Evolutionary conservation across 2,113 vertebrate genomes (phyloP).

Genomic region (Corynorhinus townsendii): DNA sequence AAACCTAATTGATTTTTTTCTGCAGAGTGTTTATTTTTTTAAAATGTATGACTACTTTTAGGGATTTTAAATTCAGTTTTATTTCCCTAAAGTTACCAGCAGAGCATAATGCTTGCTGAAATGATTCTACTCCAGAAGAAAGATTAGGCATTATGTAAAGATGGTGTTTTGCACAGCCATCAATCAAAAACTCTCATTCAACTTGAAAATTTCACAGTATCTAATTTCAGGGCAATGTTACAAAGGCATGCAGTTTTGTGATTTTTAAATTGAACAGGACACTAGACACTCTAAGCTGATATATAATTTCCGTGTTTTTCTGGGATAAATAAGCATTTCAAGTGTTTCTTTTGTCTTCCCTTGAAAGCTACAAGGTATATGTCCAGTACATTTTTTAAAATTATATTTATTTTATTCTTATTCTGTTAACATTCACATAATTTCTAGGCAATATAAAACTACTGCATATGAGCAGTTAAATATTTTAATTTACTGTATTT

Average conservation of each 20-base stretch:
- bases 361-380: background rate
- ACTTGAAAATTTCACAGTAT: background rate
- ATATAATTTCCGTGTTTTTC: background rate
- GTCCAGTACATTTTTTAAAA: background rate
- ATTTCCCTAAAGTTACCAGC: background rate
- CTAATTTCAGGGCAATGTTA: slow-evolving; percentile 31
- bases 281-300: background rate
- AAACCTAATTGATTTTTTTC: background rate
- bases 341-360: background rate
- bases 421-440: background rate
- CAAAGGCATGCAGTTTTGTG: background rate
- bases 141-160: background rate
- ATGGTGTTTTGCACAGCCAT: background rate
- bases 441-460: background rate
- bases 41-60: background rate
- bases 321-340: slow-evolving; percentile 5
- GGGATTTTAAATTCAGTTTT: background rate
- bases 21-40: background rate
- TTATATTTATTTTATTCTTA: background rate
- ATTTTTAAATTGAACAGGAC: slow-evolving; percentile 33
- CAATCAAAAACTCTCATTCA: slow-evolving; percentile 34
- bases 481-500: background rate
- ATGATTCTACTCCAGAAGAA: background rate
- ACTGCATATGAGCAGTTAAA: background rate
- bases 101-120: background rate